phyloP scores from a whole-genome alignment of 2,113 vertebrate genomes.

The Trematomus loennbergii region DNA sequence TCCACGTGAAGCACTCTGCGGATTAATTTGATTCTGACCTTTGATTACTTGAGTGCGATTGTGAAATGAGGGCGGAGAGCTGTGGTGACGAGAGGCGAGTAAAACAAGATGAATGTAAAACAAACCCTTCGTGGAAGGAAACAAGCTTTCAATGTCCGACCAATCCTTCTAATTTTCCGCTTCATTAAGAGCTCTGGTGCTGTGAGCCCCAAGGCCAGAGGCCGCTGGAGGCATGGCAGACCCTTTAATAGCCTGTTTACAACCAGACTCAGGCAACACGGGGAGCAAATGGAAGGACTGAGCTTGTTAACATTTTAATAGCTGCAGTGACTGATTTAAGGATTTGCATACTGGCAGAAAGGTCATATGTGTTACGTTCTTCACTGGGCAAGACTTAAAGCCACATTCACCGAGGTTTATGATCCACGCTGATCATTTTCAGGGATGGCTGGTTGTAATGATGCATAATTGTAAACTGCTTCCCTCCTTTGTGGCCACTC shows the following conservation, averaged over 20 bases:
- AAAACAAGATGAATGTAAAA: constrained; percentile 50
- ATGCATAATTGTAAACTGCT: constrained; percentile 73
- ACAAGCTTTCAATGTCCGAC: constrained; percentile 74
- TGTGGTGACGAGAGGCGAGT: background rate
- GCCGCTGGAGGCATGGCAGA: constrained; percentile 66
- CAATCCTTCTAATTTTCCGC: constrained; percentile 84
- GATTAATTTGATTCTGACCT: constrained; percentile 51
- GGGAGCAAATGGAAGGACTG: constrained; percentile 70
- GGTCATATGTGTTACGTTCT: constrained; percentile 77
- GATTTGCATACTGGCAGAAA: constrained; percentile 74
- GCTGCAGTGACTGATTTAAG: constrained; percentile 74
- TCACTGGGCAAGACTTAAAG: constrained; percentile 62
- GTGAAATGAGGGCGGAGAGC: constrained; percentile 25
- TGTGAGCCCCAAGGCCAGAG: constrained; percentile 72
- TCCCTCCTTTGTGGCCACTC: constrained; percentile 61
- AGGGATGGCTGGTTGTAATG: constrained; percentile 72
- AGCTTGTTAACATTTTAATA: constrained; percentile 80
- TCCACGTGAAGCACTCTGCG: constrained; percentile 37
- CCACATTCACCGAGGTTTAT: constrained; percentile 73
- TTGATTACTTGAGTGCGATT: constrained; percentile 52
- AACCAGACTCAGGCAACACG: constrained; percentile 60
- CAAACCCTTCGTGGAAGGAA: constrained; percentile 66
- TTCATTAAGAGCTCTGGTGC: constrained; percentile 81
- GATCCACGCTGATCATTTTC: constrained; percentile 73
- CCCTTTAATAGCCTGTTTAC: constrained; percentile 82